Base-by-base conservation (phyloP, 2,888 invertebrate genomes). In the Heliconius sara region DNA sequence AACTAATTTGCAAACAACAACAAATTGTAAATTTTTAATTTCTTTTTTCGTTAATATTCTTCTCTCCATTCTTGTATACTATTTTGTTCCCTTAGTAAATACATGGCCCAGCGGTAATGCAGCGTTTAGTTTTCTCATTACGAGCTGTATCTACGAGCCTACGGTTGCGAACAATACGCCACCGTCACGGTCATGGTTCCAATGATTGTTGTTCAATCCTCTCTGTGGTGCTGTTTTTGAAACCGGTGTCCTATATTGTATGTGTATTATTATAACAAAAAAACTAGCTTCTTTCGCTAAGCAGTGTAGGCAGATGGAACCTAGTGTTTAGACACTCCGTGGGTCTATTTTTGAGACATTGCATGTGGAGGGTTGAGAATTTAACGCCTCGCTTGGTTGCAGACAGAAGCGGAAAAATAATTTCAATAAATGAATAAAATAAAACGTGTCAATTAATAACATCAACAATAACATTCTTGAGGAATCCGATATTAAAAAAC, bases 151-250 rank as follows among this genome's bases (percentile, higher is more conserved):
- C 77, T 66, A 10, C 43, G 52, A 75, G 78, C 79, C 57, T 73
- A 68, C 80, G 43, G 74, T 60, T 68, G 81, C 76, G 67, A 77
- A 82, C 82, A 82, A 80, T 81, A 78, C 73, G 60, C 63, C 70
- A 34, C n/a, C 81, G 83, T 84, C 84, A 83, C 83, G 82, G 84
- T 82, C 78, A 57, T 76, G 82, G 82, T 22, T 78, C 34, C 81
- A 77, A 63, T 82, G 79, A 83, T 84, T 81, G 83, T 81, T 79
- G 79, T 43, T 66, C 57, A 27, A 75, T 65, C 65, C 75, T 65
- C 65, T 75, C 65, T 74, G 34, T 65, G 65, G 75, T 75, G 63
- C 43, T 65, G 27, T 27, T 73, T 39, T 60, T 39, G 70, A 43
- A 47, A 16, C 70, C 70, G 16, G 73, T 19, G 73, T 4, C 60